Evolutionary conservation across 2,888 invertebrate genomes (phyloP).

Genomic region (Boloria selene): DNA sequence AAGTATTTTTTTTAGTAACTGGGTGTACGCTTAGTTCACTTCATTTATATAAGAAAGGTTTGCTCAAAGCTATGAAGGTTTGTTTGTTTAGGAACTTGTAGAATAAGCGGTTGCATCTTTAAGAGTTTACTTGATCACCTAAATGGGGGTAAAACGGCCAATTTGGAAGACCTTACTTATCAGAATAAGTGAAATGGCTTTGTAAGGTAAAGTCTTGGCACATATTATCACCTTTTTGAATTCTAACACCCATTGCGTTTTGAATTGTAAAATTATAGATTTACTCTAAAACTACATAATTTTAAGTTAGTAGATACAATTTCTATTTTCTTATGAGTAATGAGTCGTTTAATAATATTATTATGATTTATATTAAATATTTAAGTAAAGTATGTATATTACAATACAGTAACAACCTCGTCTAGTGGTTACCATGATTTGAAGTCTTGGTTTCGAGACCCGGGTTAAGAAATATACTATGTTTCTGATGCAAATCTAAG

Average conservation of each 20-base stretch:
- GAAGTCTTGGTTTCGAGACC: too few species aligned
- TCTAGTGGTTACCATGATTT: too few species aligned
- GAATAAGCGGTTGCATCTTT: conserved; percentile 42
- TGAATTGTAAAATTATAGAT: background rate
- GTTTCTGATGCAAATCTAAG: too few species aligned
- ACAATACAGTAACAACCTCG: too few species aligned
- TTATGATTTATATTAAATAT: too few species aligned
- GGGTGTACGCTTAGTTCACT: background rate
- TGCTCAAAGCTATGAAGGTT: conserved; percentile 18
- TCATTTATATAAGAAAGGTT: conserved; percentile 21
- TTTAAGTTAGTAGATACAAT: too few species aligned
- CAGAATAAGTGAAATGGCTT: conserved; percentile 30
- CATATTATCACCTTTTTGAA: background rate
- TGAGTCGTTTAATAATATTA: too few species aligned
- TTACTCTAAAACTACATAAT: too few species aligned
- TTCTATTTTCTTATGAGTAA: too few species aligned
- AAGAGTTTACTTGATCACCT: conserved; percentile 36
- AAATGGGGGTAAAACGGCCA: conserved; percentile 32
- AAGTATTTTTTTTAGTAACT: too few species aligned
- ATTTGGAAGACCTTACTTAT: conserved; percentile 33
- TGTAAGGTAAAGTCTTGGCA: conserved; percentile 18
- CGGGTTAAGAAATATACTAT: too few species aligned
- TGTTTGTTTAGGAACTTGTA: conserved; percentile 43
- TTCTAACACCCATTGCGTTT: background rate
- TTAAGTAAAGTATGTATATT: too few species aligned